Base-by-base conservation (phyloP, 2,888 invertebrate species). In the Pterostichus niger region DNA sequence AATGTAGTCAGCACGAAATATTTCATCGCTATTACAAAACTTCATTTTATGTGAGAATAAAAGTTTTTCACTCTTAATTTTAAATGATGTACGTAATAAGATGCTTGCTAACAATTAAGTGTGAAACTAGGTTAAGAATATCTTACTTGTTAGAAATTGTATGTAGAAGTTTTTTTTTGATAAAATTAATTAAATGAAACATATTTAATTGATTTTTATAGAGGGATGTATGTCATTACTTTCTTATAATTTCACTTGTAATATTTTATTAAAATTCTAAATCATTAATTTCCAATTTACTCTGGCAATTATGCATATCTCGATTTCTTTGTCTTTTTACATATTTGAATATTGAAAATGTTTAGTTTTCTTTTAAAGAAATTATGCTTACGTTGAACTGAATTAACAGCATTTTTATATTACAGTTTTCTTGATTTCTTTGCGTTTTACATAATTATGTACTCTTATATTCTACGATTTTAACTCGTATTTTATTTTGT, bases 51-150 rank as follows among this genome's bases (percentile, higher is more conserved):
- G 80, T 80, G 80, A 68, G 80, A 80, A 80, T 79, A 78, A 49
- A 49, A 64, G 52, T 40, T 80, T 80, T 80, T 64, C 80, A 80
- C 71, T 80, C 40, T 80, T 80, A 80, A 80, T 80, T 80, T 68
- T 71, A 80, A 80, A 71, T 80, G 64, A 52, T n/a, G 54, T 77
- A 77, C 77, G 77, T 77, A 75, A 75, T 54, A 56, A 56, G 77
- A 56, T 56, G 59, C 76, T 75, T 52, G 40, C 15, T n/a, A 75
- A 75, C 75, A 75, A 75, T 75, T 75, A 73, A 13, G 75, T 52
- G 52, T 1, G 75, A 75, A 75, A 52, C 75, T 75, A 75, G 75
- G 75, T 75, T 75, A 75, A 13, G 75, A 75, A 75, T 75, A 75
- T 75, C 52, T 52, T 52, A 52, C 33, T 33, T 6, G n/a, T 15